Conservation (phyloP, 2,888 invertebrate genomes). For the Caenorhabditis angaria region DNA sequence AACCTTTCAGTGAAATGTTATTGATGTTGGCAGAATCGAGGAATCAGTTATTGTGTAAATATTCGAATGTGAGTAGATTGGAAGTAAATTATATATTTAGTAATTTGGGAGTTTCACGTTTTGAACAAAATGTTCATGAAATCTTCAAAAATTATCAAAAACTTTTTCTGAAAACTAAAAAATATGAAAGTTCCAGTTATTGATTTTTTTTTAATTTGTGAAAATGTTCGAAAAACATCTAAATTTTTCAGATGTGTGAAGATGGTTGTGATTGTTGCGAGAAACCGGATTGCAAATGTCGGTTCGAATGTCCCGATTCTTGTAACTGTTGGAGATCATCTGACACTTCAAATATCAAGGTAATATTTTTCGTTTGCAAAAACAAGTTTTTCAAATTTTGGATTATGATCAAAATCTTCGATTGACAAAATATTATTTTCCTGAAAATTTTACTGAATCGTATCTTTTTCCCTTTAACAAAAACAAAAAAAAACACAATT, state of each 20-base stretch:
- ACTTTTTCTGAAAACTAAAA: too few relatives aligned
- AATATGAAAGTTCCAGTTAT: too few relatives aligned
- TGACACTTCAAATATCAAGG: conserved; percentile 22
- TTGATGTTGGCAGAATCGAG: conserved; percentile 41
- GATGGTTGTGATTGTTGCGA: conserved; percentile 48
- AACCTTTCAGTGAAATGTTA: conserved; percentile 30
- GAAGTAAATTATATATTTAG: background rate
- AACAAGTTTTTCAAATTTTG: background rate
- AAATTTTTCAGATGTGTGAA: conserved; percentile 45
- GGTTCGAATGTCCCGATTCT: conserved; percentile 38
- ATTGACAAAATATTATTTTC: too few relatives aligned
- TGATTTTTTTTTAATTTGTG: too few relatives aligned
- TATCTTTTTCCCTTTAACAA: background rate
- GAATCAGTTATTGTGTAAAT: conserved; percentile 57
- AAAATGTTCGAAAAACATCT: too few relatives aligned
- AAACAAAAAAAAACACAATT: conserved; percentile 9
- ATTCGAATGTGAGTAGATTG: conserved; percentile 40
- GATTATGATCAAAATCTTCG: background rate
- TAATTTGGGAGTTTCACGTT: background rate
- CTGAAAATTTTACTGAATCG: too few relatives aligned
- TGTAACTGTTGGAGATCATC: conserved; percentile 40
- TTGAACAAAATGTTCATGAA: background rate
- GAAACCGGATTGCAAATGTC: conserved; percentile 32
- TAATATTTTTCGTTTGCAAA: conserved; percentile 14
- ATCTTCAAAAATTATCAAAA: background rate